Percentiles rank a stretch among this genome's conserved stretches.
These are phyloP conservation scores for Bombus sibiricus DNA, from an alignment of 1,140 invertebrate species.

Conservation along the genomic window DNA sequence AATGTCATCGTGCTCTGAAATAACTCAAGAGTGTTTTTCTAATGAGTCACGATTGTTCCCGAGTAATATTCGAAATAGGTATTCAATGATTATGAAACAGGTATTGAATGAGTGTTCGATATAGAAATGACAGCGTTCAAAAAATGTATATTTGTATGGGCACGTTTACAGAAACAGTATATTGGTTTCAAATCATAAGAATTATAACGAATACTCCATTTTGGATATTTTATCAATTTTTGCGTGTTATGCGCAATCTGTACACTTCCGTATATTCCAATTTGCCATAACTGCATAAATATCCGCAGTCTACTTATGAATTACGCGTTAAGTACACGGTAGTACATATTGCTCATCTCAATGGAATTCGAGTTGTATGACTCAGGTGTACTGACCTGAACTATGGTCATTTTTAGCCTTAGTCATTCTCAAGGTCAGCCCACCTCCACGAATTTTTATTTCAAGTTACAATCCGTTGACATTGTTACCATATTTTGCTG, in stretches of 20 bases:
- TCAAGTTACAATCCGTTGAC: neutral
- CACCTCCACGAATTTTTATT: neutral
- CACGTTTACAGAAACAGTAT: no score
- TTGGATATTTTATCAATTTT: no score
- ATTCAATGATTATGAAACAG: no score
- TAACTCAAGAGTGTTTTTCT: neutral
- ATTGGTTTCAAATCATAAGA: no score
- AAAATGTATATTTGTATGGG: no score
- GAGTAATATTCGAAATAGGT: neutral
- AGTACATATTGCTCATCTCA: neutral
- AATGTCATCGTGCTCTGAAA: neutral
- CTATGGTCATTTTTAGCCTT: neutral
- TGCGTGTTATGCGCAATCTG: no score
- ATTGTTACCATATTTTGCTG: neutral
- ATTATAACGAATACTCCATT: no score
- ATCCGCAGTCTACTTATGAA: neutral
- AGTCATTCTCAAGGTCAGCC: neutral
- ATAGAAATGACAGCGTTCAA: no score
- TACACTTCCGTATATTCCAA: no score
- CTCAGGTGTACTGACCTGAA: constrained; percentile 1
- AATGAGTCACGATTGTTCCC: neutral
- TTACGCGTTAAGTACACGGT: constrained; percentile 21
- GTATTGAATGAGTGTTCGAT: no score
- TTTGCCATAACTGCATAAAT: no score
- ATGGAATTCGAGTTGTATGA: constrained; percentile 18